phyloP scores from a whole-genome alignment of 2,888 invertebrate species.

The Drosophila buzzatii region DNA sequence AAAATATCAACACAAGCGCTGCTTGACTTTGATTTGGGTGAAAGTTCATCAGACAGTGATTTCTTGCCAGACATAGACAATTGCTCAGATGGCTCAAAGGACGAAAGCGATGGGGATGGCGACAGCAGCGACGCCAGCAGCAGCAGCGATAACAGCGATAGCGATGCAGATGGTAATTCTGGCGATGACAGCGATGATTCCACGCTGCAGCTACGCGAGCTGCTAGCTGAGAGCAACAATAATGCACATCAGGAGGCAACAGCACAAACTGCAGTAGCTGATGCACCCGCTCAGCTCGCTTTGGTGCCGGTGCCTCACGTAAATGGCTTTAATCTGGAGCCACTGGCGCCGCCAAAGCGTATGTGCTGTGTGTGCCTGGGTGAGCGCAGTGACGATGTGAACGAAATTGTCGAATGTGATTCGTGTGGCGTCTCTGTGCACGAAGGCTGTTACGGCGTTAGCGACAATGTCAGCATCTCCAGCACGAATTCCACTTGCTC shows the following conservation, averaged over 20 bases:
- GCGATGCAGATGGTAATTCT: slow-evolving; percentile 66
- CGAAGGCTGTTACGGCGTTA: slow-evolving; percentile 98
- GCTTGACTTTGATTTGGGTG: slow-evolving; percentile 93
- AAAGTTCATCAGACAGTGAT: slow-evolving; percentile 97
- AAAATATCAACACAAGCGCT: slow-evolving; percentile 89
- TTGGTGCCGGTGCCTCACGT: slow-evolving; percentile 38
- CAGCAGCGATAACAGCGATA: slow-evolving; percentile 70
- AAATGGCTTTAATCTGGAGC: slow-evolving; percentile 45
- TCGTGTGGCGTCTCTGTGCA: slow-evolving; percentile 98
- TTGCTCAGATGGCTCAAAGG: slow-evolving; percentile 84
- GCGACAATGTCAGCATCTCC: slow-evolving; percentile 95
- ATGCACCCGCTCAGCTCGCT: slow-evolving; percentile 15
- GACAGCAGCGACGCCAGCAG: slow-evolving; percentile 76
- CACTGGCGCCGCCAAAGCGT: slow-evolving; percentile 88
- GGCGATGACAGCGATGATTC: slow-evolving; percentile 81
- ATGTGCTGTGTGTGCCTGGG: slow-evolving; percentile 97
- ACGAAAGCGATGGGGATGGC: slow-evolving; percentile 88
- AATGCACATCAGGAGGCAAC: slow-evolving; percentile 23
- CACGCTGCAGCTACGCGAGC: slow-evolving; percentile 70
- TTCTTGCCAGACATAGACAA: slow-evolving; percentile 94
- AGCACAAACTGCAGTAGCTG: slow-evolving; percentile 1
- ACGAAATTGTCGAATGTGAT: slow-evolving; percentile 99
- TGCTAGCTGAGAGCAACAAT: slow-evolving; percentile 68
- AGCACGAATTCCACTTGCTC: slow-evolving; percentile 97
- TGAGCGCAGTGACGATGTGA: slow-evolving; percentile 95